Base-by-base conservation (phyloP, 1,140 invertebrate species). In the Phymorhynchus buccinoides region DNA sequence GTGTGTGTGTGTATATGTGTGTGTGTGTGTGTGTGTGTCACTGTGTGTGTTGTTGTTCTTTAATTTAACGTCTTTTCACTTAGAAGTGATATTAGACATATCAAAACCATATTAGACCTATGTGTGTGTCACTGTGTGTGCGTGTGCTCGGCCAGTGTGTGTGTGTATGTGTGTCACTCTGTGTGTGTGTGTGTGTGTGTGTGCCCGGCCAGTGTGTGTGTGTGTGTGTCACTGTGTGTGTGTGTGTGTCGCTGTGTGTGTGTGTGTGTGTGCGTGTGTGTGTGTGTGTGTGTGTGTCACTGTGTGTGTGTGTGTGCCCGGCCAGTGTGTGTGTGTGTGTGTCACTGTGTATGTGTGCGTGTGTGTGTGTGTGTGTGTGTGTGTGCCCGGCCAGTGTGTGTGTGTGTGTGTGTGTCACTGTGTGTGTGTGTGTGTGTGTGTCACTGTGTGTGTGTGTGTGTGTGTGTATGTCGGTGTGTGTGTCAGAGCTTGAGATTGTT, bases 361-460 rank as follows among this genome's bases (percentile, higher is more conserved):
- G 66, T 71, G 66, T 71, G 66, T 71, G 66, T 71, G 66, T 71
- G 66, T 71, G 66, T 71, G 66, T 71, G 66, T 3, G 66, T 3
- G 66, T 3, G 66, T 71, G 66, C 32, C 0, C n/a, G 66, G 9
- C 16, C 32, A 32, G 7, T 71, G 66, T n/a, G 66, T 71, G 66
- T n/a, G 3, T 71, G 66, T 0, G 66, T 71, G 66, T 71, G 27
- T 30, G 66, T 71, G 66, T 71, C 7, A 0, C 12, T 3, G 66
- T n/a, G 66, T 3, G 3, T n/a, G 3, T 71, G 66, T n/a, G 66
- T 71, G 66, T n/a, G 7, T 68, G 66, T 35, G 66, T 3, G 66
- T 2, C 16, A 9, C 16, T 35, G 66, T n/a, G 3, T 35, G 66
- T 71, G 66, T 1, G 3, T 3, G 66, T 1, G 66, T 2, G 66